Evolutionary conservation across 2,113 vertebrate species (phyloP).

Genomic region (Cepphus grylle): DNA sequence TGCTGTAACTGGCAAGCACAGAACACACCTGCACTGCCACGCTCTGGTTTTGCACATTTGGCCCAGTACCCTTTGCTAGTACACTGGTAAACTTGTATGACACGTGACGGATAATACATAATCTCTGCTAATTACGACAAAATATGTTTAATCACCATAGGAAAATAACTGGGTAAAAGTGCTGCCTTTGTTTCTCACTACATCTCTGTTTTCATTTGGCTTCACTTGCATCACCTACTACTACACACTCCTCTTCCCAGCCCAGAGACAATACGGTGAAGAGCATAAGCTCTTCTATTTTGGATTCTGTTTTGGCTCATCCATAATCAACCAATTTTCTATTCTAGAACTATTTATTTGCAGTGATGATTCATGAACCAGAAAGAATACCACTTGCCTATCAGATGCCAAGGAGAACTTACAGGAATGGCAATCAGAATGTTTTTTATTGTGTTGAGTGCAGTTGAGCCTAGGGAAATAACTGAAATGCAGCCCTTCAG

Average conservation of each 20-base stretch:
- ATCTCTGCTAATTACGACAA: neutral
- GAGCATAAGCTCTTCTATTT: constrained; percentile 18
- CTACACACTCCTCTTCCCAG: neutral
- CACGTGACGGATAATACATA: neutral
- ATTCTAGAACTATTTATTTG: constrained; percentile 34
- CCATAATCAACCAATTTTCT: constrained; percentile 42
- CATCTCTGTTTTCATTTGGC: neutral
- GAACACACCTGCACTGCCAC: neutral
- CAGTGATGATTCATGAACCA: constrained; percentile 21
- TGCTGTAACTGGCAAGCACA: neutral
- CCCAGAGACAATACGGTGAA: neutral
- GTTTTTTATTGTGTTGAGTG: neutral
- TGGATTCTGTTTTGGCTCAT: constrained; percentile 45
- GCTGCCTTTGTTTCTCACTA: neutral
- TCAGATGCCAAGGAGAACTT: constrained; percentile 26
- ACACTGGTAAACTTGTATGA: neutral
- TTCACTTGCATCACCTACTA: neutral
- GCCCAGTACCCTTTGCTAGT: neutral
- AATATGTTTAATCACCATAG: neutral
- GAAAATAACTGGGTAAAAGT: neutral
- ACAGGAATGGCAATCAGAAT: constrained; percentile 31
- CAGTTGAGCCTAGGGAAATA: neutral
- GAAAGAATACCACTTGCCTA: constrained; percentile 28
- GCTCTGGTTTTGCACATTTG: neutral
- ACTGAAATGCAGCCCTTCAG: neutral